Conservation (phyloP, 2,888 invertebrate genomes). For the Plemyria rubiginata region DNA sequence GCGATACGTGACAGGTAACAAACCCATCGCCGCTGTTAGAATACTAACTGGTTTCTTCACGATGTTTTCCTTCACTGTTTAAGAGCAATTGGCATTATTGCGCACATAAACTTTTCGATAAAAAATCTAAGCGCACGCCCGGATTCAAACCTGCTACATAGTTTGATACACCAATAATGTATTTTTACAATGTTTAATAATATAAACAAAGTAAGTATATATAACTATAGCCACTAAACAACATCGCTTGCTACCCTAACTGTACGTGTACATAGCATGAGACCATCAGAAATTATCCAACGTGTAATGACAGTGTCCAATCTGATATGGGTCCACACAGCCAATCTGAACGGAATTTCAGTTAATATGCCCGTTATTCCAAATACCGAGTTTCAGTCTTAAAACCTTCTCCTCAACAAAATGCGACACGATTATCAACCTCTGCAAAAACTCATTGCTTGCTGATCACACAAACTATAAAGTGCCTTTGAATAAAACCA, state of each 20-base stretch:
- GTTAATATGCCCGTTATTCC: slow-evolving; percentile 70
- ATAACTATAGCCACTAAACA: too few species aligned
- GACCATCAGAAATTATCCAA: slow-evolving; percentile 67
- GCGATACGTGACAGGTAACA: too few species aligned
- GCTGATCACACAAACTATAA: slow-evolving; percentile 5
- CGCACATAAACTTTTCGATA: too few species aligned
- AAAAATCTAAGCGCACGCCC: too few species aligned
- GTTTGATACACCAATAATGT: too few species aligned
- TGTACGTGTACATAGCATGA: slow-evolving; percentile 53
- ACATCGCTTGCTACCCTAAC: slow-evolving; percentile 14
- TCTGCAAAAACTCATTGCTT: slow-evolving; percentile 37
- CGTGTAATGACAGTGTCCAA: slow-evolving; percentile 76
- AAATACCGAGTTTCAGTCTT: slow-evolving; percentile 55
- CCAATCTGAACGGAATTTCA: slow-evolving; percentile 74
- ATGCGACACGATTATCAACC: slow-evolving; percentile 25
- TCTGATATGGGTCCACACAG: slow-evolving; percentile 72
- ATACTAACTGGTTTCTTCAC: too few species aligned
- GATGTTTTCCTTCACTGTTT: too few species aligned
- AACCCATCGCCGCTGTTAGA: too few species aligned
- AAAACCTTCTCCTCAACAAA: slow-evolving; percentile 36
- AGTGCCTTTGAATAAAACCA: slow-evolving; percentile 12
- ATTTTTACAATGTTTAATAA: too few species aligned
- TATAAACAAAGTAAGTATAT: too few species aligned
- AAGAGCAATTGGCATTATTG: too few species aligned
- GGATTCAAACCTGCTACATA: too few species aligned